A percentile compares a stretch with the other conserved stretches of the same genome.
phyloP scores from a whole-genome alignment of 2,888 invertebrate species.

The Lycia hirtaria region DNA sequence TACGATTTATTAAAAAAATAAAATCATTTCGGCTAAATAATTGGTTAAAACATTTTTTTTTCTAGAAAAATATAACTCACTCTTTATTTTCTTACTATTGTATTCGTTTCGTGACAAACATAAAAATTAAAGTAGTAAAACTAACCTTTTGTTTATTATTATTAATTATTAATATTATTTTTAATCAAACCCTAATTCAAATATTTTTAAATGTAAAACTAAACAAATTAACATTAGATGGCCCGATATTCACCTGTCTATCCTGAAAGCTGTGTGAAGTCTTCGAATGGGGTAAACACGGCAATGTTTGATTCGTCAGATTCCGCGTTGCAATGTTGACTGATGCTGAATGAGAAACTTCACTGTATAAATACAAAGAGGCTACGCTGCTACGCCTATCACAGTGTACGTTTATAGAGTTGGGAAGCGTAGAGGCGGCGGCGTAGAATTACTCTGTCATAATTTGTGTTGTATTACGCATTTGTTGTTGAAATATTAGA shows the following conservation, averaged over 20 bases:
- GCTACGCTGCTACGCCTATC: conserved; percentile 11
- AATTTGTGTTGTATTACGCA: no score
- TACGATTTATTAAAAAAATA: no score
- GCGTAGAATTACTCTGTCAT: not conserved
- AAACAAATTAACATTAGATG: not conserved
- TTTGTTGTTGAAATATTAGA: no score
- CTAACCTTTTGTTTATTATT: no score
- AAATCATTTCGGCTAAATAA: no score
- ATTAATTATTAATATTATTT: no score
- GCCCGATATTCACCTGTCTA: conserved; percentile 23
- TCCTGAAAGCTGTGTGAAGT: not conserved
- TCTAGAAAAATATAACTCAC: no score
- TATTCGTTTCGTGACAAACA: no score
- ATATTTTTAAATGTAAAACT: not conserved
- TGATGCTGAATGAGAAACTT: conserved; percentile 43
- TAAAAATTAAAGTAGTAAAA: no score
- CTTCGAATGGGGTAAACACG: conserved; percentile 8
- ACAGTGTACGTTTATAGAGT: conserved; percentile 15
- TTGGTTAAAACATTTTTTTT: no score
- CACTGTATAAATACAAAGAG: conserved; percentile 50
- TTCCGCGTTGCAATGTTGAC: conserved; percentile 37
- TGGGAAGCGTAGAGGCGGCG: conserved; percentile 24
- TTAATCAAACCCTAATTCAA: not conserved
- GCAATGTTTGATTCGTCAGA: conserved; percentile 32
- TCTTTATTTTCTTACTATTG: no score